Percentiles rank a stretch among this genome's conserved stretches.
Conservation (phyloP, 2,888 invertebrate species). For the Drosophila ustulata region DNA sequence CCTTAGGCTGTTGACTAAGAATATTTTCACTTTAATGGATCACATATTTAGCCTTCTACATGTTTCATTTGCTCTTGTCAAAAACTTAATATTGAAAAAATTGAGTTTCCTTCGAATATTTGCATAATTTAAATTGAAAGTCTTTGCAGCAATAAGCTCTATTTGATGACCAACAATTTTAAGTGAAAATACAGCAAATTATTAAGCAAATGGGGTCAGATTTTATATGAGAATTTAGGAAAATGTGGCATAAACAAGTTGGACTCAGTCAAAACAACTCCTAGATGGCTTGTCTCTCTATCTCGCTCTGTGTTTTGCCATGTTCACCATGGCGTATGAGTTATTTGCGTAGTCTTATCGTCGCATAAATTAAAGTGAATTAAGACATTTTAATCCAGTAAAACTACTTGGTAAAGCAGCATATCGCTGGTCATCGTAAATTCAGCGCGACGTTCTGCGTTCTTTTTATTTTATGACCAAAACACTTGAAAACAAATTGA, state of each 20-base stretch:
- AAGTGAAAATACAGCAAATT: not conserved
- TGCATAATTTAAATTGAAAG: not conserved
- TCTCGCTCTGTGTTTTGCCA: not conserved
- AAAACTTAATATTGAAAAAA: too few species aligned
- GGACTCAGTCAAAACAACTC: not conserved
- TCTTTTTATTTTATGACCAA: slow-evolving; percentile 43
- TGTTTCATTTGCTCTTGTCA: too few species aligned
- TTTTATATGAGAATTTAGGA: not conserved
- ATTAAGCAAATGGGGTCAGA: not conserved
- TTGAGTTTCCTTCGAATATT: not conserved
- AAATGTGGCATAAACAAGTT: not conserved
- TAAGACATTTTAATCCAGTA: slow-evolving; percentile 65
- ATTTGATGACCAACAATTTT: not conserved
- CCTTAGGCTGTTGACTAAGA: too few species aligned
- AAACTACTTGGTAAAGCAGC: slow-evolving; percentile 30
- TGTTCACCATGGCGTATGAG: slow-evolving; percentile 55
- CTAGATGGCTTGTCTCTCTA: not conserved
- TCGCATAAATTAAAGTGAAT: slow-evolving; percentile 68
- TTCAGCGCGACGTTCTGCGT: slow-evolving; percentile 37
- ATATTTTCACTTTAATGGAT: too few species aligned
- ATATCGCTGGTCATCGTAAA: slow-evolving; percentile 56
- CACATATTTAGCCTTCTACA: too few species aligned
- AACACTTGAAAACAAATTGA: slow-evolving; percentile 59
- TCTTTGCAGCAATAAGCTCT: not conserved
- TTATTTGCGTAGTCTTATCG: slow-evolving; percentile 46